Percentiles rank a stretch among this genome's conserved stretches.
phyloP scores from a whole-genome alignment of 1,140 invertebrate genomes.

The Potamilus streckersoni region DNA sequence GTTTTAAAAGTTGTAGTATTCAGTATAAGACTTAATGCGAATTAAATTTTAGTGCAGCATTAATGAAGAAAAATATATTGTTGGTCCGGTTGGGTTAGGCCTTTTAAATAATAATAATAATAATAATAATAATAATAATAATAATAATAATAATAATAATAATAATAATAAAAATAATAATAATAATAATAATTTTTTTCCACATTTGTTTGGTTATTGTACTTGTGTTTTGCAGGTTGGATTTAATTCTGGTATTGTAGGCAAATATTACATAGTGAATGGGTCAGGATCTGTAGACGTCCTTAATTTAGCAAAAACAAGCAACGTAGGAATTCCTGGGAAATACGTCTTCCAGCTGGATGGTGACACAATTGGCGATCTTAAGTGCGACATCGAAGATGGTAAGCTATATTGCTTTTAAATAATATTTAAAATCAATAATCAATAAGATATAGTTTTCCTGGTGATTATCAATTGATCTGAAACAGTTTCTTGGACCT shows the following conservation, averaged over 20 bases:
- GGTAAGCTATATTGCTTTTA: conserved; percentile 3
- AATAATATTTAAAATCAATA: neutral
- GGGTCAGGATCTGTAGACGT: conserved; percentile 13
- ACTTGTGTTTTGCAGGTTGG: conserved; percentile 22
- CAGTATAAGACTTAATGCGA: too few species aligned
- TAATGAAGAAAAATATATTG: too few species aligned
- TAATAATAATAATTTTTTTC: conserved; percentile 2
- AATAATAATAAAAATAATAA: neutral
- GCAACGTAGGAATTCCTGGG: conserved; percentile 18
- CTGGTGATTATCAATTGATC: too few species aligned
- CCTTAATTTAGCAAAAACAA: neutral
- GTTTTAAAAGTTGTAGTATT: too few species aligned
- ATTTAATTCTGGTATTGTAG: conserved; percentile 8
- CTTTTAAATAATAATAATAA: too few species aligned
- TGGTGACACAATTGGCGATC: conserved; percentile 8
- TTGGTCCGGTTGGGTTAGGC: too few species aligned
- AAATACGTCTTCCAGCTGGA: conserved; percentile 21
- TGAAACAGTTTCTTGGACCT: too few species aligned
- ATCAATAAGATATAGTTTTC: too few species aligned
- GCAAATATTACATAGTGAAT: conserved; percentile 9
- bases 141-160: too few species aligned
- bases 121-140: too few species aligned
- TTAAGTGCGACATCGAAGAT: neutral
- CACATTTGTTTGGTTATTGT: neutral
- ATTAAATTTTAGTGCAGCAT: too few species aligned